These are phyloP conservation scores for Rhincodon typus DNA, from an alignment of 2,797 vertebrate genomes.

Conservation along the genomic window DNA sequence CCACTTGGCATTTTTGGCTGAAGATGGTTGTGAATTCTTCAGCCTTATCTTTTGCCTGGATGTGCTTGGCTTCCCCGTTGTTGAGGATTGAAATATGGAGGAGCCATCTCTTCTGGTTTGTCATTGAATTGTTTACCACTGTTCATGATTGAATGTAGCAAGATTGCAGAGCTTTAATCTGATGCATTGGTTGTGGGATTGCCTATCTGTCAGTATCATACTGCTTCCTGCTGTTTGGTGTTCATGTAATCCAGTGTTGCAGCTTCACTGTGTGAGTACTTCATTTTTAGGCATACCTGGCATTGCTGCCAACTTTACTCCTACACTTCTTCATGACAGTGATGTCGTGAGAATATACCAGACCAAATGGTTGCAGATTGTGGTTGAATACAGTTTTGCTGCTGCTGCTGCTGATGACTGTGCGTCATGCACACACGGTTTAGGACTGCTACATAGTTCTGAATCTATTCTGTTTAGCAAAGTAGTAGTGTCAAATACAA, in stretches of 20 bases:
- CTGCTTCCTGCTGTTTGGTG: not conserved
- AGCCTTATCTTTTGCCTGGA: not conserved
- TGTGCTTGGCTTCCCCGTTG: not conserved
- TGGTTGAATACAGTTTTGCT: not conserved
- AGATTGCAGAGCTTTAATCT: not conserved
- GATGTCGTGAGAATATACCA: not conserved
- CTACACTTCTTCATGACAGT: not conserved
- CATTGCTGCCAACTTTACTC: not conserved
- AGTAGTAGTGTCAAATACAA: not conserved
- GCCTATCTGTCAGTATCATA: too few species aligned
- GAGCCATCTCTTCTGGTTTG: not conserved
- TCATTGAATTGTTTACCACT: not conserved
- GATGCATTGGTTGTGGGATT: too few species aligned
- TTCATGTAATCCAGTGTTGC: not conserved
- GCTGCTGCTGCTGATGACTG: not conserved
- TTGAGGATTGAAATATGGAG: not conserved
- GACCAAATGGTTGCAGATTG: not conserved
- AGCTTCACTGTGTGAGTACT: not conserved
- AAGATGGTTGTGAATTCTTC: not conserved
- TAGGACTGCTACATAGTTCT: not conserved
- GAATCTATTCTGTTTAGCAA: not conserved
- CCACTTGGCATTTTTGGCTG: not conserved
- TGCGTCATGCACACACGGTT: not conserved
- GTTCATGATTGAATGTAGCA: not conserved
- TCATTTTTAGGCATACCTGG: not conserved